Evolutionary conservation across 1,140 invertebrate species (phyloP).

Genomic region (Leptopilina clavipes): DNA sequence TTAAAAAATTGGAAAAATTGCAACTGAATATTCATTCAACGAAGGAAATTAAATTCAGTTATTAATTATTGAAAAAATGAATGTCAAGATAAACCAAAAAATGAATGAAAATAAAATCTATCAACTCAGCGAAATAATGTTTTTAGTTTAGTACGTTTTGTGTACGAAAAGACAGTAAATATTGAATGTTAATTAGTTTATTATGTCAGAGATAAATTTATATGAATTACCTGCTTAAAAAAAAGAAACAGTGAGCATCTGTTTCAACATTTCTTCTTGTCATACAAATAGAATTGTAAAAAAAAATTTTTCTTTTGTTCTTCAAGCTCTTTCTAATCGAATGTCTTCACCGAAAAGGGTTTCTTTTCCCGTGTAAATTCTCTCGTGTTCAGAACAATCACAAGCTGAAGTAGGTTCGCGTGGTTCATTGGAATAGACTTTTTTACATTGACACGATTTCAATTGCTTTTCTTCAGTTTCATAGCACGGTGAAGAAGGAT

Average conservation of each 20-base stretch:
- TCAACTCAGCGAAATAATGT: too few relatives aligned
- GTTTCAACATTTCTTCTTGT: not conserved
- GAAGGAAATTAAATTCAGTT: too few relatives aligned
- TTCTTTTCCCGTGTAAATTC: not conserved
- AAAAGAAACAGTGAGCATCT: not conserved
- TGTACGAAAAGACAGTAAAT: too few relatives aligned
- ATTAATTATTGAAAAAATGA: too few relatives aligned
- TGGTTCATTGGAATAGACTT: not conserved
- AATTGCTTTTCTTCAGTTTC: not conserved
- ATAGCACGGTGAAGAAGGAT: not conserved
- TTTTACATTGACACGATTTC: not conserved
- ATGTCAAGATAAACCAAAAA: too few relatives aligned
- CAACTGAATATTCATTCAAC: too few relatives aligned
- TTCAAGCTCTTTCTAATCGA: conserved; percentile 5
- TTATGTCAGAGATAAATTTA: too few relatives aligned
- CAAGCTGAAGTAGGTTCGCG: not conserved
- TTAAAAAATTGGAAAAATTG: not conserved
- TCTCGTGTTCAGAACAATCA: not conserved
- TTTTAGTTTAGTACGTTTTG: too few relatives aligned
- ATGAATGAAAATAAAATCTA: too few relatives aligned
- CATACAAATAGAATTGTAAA: not conserved
- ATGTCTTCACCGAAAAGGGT: not conserved
- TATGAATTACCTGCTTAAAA: not conserved
- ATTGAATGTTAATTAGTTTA: too few relatives aligned
- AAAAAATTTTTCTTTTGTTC: not conserved